Evolutionary conservation across 2,113 vertebrate species (phyloP).

Genomic region (Mesitornis unicolor): DNA sequence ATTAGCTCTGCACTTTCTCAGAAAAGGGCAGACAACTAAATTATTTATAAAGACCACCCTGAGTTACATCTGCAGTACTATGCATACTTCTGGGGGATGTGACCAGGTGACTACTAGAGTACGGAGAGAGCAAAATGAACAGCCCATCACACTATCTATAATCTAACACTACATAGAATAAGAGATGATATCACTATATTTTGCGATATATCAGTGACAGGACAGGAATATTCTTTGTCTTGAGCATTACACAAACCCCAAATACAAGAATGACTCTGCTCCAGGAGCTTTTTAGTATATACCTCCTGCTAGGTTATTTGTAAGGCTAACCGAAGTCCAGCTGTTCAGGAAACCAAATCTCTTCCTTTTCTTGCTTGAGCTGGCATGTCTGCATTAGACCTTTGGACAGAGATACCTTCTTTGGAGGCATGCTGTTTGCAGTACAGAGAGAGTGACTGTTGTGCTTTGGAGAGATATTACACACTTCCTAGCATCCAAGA

Average conservation of each 20-base stretch:
- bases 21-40: neutral
- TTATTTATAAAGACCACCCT: neutral
- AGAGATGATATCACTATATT: neutral
- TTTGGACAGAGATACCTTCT: neutral
- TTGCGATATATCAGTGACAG: neutral
- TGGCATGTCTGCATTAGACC: neutral
- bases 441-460: neutral
- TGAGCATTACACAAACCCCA: neutral
- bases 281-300: neutral
- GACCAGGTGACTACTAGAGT: neutral
- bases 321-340: neutral
- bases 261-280: neutral
- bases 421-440: neutral
- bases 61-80: neutral
- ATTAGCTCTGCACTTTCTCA: neutral
- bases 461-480: neutral
- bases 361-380: neutral
- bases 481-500: neutral
- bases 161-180: neutral
- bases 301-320: neutral
- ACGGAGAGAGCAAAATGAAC: accelerated
- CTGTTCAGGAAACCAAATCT: neutral
- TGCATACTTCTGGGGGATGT: accelerated
- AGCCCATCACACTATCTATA: neutral
- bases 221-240: neutral